These are phyloP conservation scores for Epinotia nisella DNA, from an alignment of 2,888 invertebrate genomes.

Conservation along the genomic window DNA sequence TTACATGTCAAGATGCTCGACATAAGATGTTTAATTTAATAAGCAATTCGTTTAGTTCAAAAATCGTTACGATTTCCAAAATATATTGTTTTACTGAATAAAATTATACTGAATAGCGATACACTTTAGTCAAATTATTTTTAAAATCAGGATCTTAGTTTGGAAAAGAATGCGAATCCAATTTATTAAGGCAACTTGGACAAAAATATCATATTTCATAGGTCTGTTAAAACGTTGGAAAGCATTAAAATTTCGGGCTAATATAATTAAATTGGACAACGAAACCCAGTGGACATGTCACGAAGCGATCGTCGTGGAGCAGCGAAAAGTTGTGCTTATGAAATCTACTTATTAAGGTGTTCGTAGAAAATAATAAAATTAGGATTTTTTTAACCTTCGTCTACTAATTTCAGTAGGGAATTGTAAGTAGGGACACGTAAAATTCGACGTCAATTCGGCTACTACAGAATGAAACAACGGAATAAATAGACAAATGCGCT, in stretches of 20 bases:
- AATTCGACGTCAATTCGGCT: too few relatives aligned
- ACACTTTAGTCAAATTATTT: neutral
- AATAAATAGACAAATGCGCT: too few relatives aligned
- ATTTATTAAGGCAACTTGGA: constrained; percentile 27
- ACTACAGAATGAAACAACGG: too few relatives aligned
- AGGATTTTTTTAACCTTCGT: too few relatives aligned
- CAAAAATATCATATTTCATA: constrained; percentile 41
- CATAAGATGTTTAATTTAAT: too few relatives aligned
- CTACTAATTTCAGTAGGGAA: too few relatives aligned
- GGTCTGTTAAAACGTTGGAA: constrained; percentile 52
- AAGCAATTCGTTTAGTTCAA: too few relatives aligned
- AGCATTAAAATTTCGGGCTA: constrained; percentile 64
- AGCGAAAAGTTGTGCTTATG: constrained; percentile 38
- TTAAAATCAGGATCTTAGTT: constrained; percentile 6
- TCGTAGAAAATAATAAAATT: too few relatives aligned
- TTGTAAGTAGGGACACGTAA: too few relatives aligned
- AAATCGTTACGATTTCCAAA: neutral
- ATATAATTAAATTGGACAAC: constrained; percentile 73
- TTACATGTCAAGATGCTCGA: too few relatives aligned
- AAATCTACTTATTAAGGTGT: neutral
- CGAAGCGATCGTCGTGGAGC: constrained; percentile 46
- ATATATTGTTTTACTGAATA: neutral
- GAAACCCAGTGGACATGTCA: constrained; percentile 65
- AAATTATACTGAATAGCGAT: neutral
- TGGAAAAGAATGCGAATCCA: constrained; percentile 10